Percentiles rank a stretch among this genome's conserved stretches.
Conservation (phyloP, 2,888 invertebrate species). For the Gortyna flavago region DNA sequence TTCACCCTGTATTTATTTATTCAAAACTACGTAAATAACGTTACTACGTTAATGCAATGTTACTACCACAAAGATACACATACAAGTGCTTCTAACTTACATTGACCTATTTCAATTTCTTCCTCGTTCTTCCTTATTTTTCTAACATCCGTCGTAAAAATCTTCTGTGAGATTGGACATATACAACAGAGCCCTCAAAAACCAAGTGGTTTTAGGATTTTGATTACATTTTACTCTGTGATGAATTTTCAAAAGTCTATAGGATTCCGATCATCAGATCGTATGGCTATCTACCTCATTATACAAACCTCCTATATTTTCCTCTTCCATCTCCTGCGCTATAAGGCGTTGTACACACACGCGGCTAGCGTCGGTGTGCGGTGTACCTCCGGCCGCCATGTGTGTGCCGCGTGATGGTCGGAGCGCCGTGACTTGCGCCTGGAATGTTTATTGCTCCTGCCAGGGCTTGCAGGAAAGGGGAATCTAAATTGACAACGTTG, state of each 20-base stretch:
- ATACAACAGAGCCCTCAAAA: too few species aligned
- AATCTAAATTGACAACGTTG: constrained; percentile 55
- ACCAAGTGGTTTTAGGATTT: too few species aligned
- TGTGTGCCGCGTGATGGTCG: constrained; percentile 81
- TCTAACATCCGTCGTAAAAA: not conserved
- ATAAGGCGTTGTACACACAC: constrained; percentile 72
- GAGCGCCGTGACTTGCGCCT: constrained; percentile 82
- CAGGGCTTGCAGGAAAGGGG: constrained; percentile 66
- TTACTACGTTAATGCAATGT: too few species aligned
- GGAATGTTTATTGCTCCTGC: constrained; percentile 85
- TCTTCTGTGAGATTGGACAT: too few species aligned
- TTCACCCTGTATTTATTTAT: too few species aligned
- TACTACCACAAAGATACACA: too few species aligned
- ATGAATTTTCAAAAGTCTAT: not conserved
- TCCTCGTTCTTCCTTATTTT: not conserved
- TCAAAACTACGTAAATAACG: too few species aligned
- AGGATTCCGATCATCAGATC: too few species aligned
- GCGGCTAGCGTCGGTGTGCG: constrained; percentile 71
- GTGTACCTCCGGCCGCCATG: constrained; percentile 75
- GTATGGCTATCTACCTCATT: too few species aligned
- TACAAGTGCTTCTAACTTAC: too few species aligned
- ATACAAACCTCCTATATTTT: not conserved
- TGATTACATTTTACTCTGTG: too few species aligned
- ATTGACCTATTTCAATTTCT: not conserved
- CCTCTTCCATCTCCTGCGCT: constrained; percentile 62